These are phyloP conservation scores for Ptychodera flava DNA, from an alignment of 35 echinoderm and acorn worm genomes.

Conservation along the genomic window DNA sequence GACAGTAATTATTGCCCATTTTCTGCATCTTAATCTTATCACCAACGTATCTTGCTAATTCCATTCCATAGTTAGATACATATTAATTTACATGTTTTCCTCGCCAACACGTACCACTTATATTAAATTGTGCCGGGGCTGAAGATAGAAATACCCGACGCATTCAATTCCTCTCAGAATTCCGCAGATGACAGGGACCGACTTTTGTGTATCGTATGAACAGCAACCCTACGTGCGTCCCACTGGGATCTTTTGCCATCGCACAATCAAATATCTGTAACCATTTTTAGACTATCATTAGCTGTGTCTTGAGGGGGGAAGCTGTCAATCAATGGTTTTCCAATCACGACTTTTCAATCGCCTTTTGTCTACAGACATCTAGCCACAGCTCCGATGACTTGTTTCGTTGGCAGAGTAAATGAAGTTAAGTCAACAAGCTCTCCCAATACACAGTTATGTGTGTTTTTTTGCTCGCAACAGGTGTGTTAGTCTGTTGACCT, in stretches of 20 bases:
- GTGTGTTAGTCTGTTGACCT: neutral
- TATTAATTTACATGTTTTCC: neutral
- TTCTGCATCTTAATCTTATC: neutral
- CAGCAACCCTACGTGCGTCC: neutral
- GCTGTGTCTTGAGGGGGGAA: neutral
- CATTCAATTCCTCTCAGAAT: neutral
- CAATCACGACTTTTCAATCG: no score
- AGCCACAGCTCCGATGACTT: neutral
- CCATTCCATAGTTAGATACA: constrained; percentile 1
- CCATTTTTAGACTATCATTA: neutral
- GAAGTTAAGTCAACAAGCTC: neutral
- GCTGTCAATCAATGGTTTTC: neutral
- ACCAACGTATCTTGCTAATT: neutral
- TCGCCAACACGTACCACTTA: neutral
- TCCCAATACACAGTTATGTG: neutral
- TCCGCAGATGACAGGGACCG: neutral
- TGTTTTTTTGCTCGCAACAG: neutral
- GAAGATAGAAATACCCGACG: neutral
- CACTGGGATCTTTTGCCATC: neutral
- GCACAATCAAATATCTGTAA: neutral
- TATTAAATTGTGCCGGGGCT: no score
- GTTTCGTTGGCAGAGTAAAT: neutral
- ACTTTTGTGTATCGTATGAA: neutral
- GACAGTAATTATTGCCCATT: neutral
- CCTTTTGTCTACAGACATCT: neutral